A percentile compares a stretch with the other conserved stretches of the same genome.
Conservation (phyloP, 2,888 invertebrate species). For the Tenthredo mesomela region DNA sequence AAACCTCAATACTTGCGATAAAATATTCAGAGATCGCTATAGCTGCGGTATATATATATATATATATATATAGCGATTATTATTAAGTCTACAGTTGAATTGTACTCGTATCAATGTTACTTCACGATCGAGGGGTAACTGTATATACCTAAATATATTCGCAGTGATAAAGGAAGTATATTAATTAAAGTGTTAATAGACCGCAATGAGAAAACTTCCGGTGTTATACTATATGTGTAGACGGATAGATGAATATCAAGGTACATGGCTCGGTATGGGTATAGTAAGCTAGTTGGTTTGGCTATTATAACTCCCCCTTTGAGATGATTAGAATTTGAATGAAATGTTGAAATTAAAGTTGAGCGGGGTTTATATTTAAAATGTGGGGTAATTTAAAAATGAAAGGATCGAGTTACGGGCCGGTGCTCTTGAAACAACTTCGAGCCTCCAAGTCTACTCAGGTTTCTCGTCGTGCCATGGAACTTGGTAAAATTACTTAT, state of each 20-base stretch:
- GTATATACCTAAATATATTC: background rate
- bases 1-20: background rate
- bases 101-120: background rate
- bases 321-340: constrained; percentile 44
- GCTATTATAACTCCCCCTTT: background rate
- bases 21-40: background rate
- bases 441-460: constrained; percentile 30
- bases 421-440: constrained; percentile 36
- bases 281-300: background rate
- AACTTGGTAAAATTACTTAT: constrained; percentile 44
- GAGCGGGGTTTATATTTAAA: constrained; percentile 13
- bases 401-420: constrained; percentile 41
- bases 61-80: background rate
- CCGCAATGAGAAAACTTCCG: constrained; percentile 21
- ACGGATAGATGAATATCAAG: background rate
- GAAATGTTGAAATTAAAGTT: constrained; percentile 40
- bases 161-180: constrained; percentile 19
- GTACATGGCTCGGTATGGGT: too few relatives aligned
- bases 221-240: background rate
- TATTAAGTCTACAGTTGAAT: background rate
- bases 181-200: constrained; percentile 39
- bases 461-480: constrained; percentile 39
- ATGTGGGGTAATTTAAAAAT: constrained; percentile 35
- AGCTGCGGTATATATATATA: background rate
- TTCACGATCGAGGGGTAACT: background rate